Percentiles rank a stretch among this genome's conserved stretches.
phyloP scores from a whole-genome alignment of 2,797 vertebrate species.

The Yasuhikotakia modesta region DNA sequence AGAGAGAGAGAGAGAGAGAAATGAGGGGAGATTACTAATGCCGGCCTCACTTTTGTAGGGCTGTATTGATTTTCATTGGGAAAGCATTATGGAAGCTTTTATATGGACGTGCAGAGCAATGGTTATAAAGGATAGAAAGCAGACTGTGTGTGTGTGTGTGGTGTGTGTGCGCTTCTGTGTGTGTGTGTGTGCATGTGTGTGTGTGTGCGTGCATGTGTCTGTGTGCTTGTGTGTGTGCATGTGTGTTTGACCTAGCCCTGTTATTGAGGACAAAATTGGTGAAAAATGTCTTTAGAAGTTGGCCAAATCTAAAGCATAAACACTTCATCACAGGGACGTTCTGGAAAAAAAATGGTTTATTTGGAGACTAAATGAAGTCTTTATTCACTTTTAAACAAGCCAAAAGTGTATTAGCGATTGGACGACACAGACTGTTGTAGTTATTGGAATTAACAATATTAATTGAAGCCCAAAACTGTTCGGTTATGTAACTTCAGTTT shows the following conservation, averaged over 20 bases:
- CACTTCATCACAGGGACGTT: background rate
- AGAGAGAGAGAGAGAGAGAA: slow-evolving; percentile 12
- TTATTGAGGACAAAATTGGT: slow-evolving; percentile 20
- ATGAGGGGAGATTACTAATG: slow-evolving; percentile 46
- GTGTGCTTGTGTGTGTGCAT: slow-evolving; percentile 9
- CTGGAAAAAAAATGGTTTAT: slow-evolving; percentile 6
- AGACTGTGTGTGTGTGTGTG: slow-evolving; percentile 48
- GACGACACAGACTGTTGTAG: background rate
- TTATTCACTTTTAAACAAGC: slow-evolving; percentile 2
- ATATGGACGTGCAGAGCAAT: slow-evolving; percentile 41
- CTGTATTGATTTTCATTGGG: slow-evolving; percentile 52
- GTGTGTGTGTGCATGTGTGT: too few relatives aligned
- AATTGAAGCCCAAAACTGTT: slow-evolving; percentile 4
- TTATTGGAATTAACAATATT: slow-evolving; percentile 1
- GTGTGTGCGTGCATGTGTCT: too few relatives aligned
- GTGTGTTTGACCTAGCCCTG: slow-evolving; percentile 25
- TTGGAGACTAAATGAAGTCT: background rate
- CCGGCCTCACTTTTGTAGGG: slow-evolving; percentile 42
- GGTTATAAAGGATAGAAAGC: slow-evolving; percentile 36
- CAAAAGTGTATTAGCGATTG: background rate
- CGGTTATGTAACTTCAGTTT: background rate
- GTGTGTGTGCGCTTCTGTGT: slow-evolving; percentile 49
- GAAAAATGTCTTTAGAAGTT: slow-evolving; percentile 21
- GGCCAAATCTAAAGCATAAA: slow-evolving; percentile 1
- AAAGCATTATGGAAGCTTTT: slow-evolving; percentile 49